Evolutionary conservation across 2,888 invertebrate species (phyloP), one percentile per base, ranked within the genome.

Genomic region (Chrysina gloriosa): DNA sequence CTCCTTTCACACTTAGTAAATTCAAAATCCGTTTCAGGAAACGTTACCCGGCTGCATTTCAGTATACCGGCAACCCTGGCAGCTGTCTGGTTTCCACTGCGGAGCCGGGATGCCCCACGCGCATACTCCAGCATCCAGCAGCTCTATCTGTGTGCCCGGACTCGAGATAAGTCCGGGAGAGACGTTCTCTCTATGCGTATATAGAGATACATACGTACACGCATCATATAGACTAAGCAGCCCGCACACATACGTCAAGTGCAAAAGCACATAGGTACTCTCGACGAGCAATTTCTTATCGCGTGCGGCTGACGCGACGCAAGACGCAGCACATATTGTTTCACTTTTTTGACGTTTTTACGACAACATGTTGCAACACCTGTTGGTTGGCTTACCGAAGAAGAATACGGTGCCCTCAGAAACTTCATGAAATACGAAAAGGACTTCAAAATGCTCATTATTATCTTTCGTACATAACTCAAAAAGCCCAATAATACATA

Each of bases 71-170:
- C 69, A 70, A 77, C 81, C 81, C 80, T 77, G 76, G 77, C 79
- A 78, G 80, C 80, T 76, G 80, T 80, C 80, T 80, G 77, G 78
- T 74, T 78, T 80, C 79, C 80, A 82, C 82, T 82, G 81, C 82
- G 81, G 81, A 79, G 78, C 75, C 77, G 74, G 78, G 77, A 75
- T 71, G 73, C 74, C 71, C 72, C 76, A 74, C 76, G 81, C 81
- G 81, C 81, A 81, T 74, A 73, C 80, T 78, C 81, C 80, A 78
- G 78, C 78, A 75, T 79, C 79, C 79, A 77, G 70, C 70, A 69
- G 78, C 79, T 78, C 79, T 78, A 77, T 78, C 78, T 78, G 76
- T 78, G 75, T 75, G 75, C 78, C 78, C 77, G 78, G 78, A 78
- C 77, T 76, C 75, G 76, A 77, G 78, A 77, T 78, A 77, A 77